phyloP scores from a whole-genome alignment of 2,113 vertebrate species.

The Platanista minor region DNA sequence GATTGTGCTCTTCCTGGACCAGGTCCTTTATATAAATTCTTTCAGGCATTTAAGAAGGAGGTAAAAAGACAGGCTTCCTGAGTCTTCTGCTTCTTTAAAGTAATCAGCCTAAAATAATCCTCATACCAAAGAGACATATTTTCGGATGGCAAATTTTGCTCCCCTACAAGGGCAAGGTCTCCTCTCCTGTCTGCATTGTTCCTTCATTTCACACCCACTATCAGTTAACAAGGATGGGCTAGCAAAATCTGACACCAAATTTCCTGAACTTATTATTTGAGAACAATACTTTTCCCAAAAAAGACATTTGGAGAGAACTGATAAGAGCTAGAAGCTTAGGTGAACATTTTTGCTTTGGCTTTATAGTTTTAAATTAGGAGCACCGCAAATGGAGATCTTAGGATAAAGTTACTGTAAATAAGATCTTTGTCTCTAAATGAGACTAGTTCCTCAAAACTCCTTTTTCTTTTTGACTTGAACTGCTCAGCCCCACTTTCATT shows the following conservation, averaged over 20 bases:
- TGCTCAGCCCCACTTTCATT: conserved; percentile 59
- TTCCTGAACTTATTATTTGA: background rate
- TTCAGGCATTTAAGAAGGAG: background rate
- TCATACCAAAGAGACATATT: background rate
- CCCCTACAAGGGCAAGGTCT: background rate
- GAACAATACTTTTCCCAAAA: background rate
- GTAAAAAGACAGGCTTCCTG: background rate
- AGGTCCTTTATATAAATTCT: background rate
- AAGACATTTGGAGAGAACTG: conserved; percentile 12
- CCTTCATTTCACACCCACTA: background rate
- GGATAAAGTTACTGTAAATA: conserved; percentile 69
- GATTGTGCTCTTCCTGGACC: background rate
- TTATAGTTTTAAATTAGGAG: conserved; percentile 52
- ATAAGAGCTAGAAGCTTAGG: conserved; percentile 33
- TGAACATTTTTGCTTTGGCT: conserved; percentile 39
- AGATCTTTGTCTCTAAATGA: conserved; percentile 64
- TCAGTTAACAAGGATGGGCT: conserved; percentile 4
- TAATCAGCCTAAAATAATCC: background rate
- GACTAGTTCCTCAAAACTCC: conserved; percentile 56
- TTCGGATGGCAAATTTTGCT: background rate
- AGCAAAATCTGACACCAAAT: conserved; percentile 7
- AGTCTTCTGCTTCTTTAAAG: background rate
- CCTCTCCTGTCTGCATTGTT: background rate
- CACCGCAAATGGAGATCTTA: conserved; percentile 49
- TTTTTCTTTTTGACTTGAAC: conserved; percentile 65